Evolutionary conservation across 2,888 invertebrate genomes (phyloP).

Genomic region (Macropis europaea): DNA sequence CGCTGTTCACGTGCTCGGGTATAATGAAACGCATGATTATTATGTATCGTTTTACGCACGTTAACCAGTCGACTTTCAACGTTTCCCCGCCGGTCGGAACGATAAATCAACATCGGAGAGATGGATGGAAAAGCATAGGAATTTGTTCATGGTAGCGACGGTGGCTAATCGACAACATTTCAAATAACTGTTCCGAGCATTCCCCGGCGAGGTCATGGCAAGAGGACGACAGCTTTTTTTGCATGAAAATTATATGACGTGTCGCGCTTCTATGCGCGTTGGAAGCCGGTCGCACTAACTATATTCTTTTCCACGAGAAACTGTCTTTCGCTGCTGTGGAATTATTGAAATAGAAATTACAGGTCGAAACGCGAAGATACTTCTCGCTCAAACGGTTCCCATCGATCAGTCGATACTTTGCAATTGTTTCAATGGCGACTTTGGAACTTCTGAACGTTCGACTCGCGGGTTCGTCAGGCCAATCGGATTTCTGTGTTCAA

Average conservation of each 20-base stretch:
- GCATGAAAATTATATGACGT: slow-evolving; percentile 50
- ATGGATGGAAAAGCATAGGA: slow-evolving; percentile 34
- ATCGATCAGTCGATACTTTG: neutral
- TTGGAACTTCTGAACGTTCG: slow-evolving; percentile 17
- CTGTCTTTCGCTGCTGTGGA: too few relatives aligned
- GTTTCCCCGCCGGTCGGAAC: neutral
- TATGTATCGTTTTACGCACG: slow-evolving; percentile 13
- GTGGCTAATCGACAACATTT: slow-evolving; percentile 49
- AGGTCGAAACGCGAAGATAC: neutral
- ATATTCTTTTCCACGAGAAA: slow-evolving; percentile 3
- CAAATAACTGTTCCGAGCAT: slow-evolving; percentile 54
- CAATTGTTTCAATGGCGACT: neutral
- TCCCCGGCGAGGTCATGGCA: slow-evolving; percentile 57
- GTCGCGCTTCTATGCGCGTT: slow-evolving; percentile 20
- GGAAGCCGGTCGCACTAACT: slow-evolving; percentile 3
- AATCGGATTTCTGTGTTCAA: slow-evolving; percentile 51
- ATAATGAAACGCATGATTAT: slow-evolving; percentile 7
- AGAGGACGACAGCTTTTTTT: slow-evolving; percentile 57
- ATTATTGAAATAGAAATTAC: neutral
- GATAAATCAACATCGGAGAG: slow-evolving; percentile 37
- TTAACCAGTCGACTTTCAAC: slow-evolving; percentile 23
- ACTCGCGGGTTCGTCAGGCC: slow-evolving; percentile 53
- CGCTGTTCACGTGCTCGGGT: slow-evolving; percentile 23
- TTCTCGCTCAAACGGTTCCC: neutral
- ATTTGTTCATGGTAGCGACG: slow-evolving; percentile 45